Evolutionary conservation across 1,140 invertebrate genomes (phyloP).

Genomic region (Philotrypesis tridentata): DNA sequence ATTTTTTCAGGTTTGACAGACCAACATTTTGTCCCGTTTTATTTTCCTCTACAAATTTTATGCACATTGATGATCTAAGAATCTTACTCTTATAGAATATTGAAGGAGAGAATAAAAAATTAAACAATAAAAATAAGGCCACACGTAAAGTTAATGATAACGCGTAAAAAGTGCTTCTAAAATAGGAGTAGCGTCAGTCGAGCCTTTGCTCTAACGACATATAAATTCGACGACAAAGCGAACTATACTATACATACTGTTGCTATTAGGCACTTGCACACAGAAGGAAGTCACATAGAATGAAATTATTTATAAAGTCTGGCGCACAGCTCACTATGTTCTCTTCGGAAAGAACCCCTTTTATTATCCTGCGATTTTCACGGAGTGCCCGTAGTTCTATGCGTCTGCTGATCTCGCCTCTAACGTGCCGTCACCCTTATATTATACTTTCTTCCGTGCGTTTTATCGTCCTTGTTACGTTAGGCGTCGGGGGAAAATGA

Average conservation of each 20-base stretch:
- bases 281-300: too few relatives aligned
- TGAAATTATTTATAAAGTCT: conserved; percentile 23
- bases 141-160: background rate
- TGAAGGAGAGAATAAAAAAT: conserved; percentile 5
- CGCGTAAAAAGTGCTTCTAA: background rate
- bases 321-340: background rate
- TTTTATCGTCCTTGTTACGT: background rate
- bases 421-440: background rate
- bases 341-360: background rate
- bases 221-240: background rate
- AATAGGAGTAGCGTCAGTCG: background rate
- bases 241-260: too few relatives aligned
- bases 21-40: too few relatives aligned
- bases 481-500: too few relatives aligned
- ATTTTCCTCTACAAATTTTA: too few relatives aligned
- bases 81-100: background rate
- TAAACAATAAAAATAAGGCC: background rate
- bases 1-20: too few relatives aligned
- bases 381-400: background rate
- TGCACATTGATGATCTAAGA: too few relatives aligned
- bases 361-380: background rate
- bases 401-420: background rate
- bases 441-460: background rate
- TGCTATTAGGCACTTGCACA: too few relatives aligned
- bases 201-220: background rate